Evolutionary conservation across 2,888 invertebrate genomes (phyloP).

Genomic region (Griposia aprilina): DNA sequence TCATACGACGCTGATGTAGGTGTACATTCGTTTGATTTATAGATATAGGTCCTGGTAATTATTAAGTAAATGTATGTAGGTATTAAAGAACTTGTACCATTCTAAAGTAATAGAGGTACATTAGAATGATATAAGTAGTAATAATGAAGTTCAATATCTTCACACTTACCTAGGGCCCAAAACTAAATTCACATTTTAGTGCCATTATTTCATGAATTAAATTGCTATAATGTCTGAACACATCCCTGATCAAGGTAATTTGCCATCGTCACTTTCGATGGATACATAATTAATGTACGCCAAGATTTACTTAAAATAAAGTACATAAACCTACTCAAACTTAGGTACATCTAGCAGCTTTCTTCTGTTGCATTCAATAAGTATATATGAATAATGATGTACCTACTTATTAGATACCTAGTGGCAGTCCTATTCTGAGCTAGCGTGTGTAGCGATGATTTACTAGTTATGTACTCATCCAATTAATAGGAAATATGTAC

Average conservation of each 20-base stretch:
- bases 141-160: conserved; percentile 19
- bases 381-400: conserved; percentile 8
- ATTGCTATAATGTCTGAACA: conserved; percentile 14
- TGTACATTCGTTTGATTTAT: conserved; percentile 24
- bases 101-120: conserved; percentile 19
- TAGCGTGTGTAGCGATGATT: conserved; percentile 17
- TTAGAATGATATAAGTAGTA: conserved; percentile 35
- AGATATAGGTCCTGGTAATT: conserved; percentile 30
- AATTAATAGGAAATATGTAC: conserved; percentile 27
- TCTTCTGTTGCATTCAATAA: conserved; percentile 13
- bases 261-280: conserved; percentile 14
- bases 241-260: conserved; percentile 21
- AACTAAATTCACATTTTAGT: conserved; percentile 31
- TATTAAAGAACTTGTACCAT: conserved; percentile 25
- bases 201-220: conserved; percentile 25
- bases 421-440: conserved; percentile 45
- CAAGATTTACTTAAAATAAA: not conserved
- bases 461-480: conserved; percentile 38
- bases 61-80: conserved; percentile 41
- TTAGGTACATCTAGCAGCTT: not conserved
- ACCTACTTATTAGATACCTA: conserved; percentile 28
- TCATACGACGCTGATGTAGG: conserved; percentile 9
- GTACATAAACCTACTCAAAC: not conserved
- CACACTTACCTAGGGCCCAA: conserved; percentile 36
- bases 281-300: not conserved